Percentiles rank a stretch among this genome's conserved stretches.
Evolutionary conservation across 2,797 vertebrate genomes (phyloP).

Genomic region (Emys orbicularis): DNA sequence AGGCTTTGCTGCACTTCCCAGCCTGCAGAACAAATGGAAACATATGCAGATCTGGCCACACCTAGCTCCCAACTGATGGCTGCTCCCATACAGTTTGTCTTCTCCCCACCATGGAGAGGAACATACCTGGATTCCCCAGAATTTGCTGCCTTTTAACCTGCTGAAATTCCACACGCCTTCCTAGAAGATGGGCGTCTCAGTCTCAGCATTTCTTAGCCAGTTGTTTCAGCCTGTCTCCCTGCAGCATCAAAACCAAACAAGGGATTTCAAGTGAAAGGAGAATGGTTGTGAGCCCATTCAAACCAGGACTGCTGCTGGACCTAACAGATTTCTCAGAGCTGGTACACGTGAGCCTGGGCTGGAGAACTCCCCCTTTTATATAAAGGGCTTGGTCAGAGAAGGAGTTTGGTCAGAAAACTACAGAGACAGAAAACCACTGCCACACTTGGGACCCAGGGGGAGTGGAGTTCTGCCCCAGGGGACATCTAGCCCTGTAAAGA

Average conservation of each 20-base stretch:
- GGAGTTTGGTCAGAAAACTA: background rate
- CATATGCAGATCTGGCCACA: background rate
- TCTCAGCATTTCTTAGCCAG: accelerated
- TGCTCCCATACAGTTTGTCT: accelerated
- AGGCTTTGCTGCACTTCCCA: background rate
- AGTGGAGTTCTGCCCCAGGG: background rate
- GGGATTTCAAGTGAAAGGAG: background rate
- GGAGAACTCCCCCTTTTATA: background rate
- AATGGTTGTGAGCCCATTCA: background rate
- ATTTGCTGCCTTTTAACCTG: background rate
- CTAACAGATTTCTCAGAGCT: background rate
- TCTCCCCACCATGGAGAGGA: constrained; percentile 2
- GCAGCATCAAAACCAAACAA: background rate
- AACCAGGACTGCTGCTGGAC: background rate
- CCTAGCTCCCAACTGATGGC: background rate
- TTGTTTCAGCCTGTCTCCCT: background rate
- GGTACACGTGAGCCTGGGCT: accelerated
- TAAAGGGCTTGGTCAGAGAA: background rate
- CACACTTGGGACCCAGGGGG: background rate
- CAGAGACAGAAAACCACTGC: no score
- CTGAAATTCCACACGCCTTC: background rate
- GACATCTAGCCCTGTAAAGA: no score
- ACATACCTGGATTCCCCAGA: background rate
- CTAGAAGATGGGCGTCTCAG: background rate
- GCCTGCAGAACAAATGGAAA: constrained; percentile 40